These are phyloP conservation scores for Pseudorectes ferrugineus DNA, from an alignment of 2,113 vertebrate species.

Conservation along the genomic window DNA sequence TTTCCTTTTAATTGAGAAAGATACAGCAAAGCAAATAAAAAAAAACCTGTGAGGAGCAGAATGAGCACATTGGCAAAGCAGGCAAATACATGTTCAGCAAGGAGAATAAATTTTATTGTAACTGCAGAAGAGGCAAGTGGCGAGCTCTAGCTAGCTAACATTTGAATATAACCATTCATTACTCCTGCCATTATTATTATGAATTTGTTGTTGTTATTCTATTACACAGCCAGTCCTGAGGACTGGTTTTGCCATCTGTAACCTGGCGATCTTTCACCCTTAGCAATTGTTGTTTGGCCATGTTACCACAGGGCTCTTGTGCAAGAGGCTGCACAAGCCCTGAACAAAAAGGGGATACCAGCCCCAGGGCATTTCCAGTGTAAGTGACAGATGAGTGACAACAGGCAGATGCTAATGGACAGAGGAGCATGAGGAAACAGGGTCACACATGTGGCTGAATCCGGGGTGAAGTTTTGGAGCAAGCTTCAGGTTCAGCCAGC, in stretches of 20 bases:
- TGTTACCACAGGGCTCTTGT: conserved; percentile 18
- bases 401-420: not conserved
- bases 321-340: conserved; percentile 20
- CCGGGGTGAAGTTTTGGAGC: not conserved
- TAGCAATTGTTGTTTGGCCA: not conserved
- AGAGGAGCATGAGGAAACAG: not conserved
- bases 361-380: conserved; percentile 8
- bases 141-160: not conserved
- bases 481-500: not conserved
- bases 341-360: conserved; percentile 30
- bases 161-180: conserved; percentile 48
- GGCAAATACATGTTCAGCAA: conserved; percentile 29
- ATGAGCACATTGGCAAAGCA: conserved; percentile 4
- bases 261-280: conserved; percentile 23
- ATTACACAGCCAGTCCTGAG: not conserved
- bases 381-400: conserved; percentile 28
- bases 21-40: not conserved
- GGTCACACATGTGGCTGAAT: not conserved
- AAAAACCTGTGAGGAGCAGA: not conserved
- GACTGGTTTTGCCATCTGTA: conserved; percentile 50
- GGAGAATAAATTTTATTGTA: not conserved
- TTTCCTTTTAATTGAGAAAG: conserved; percentile 10
- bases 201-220: conserved; percentile 55
- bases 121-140: not conserved
- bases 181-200: conserved; percentile 35